Evolutionary conservation across 2,113 vertebrate species (phyloP).

Genomic region (Triplophysa tibetana): DNA sequence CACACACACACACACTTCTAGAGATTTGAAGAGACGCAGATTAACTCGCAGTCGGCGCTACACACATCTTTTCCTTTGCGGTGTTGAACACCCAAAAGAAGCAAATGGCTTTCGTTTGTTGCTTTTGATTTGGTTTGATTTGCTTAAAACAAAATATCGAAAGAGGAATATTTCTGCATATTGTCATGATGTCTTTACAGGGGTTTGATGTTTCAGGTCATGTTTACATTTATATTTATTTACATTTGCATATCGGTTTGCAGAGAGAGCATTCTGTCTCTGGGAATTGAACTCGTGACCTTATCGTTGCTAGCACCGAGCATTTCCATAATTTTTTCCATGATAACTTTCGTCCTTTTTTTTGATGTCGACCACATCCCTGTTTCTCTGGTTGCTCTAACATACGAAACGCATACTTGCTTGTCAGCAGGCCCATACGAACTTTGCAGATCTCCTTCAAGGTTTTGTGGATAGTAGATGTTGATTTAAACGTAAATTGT

Average conservation of each 20-base stretch:
- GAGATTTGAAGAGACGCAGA: slow-evolving; percentile 47
- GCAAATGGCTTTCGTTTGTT: slow-evolving; percentile 35
- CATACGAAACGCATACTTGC: neutral
- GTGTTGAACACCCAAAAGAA: slow-evolving; percentile 52
- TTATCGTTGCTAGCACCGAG: neutral
- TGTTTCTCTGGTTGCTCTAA: neutral
- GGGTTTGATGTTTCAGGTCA: neutral
- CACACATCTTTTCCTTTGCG: slow-evolving; percentile 60
- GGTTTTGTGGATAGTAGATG: neutral
- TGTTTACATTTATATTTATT: neutral
- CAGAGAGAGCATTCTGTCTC: neutral
- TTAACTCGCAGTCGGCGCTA: slow-evolving; percentile 41
- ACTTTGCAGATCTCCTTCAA: no score
- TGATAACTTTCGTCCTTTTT: no score
- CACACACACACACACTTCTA: slow-evolving; percentile 46
- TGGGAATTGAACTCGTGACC: neutral
- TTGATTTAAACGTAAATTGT: neutral
- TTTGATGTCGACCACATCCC: neutral
- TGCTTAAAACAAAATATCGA: neutral
- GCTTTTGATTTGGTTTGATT: neutral
- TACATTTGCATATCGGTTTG: neutral
- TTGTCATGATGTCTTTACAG: neutral
- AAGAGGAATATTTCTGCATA: neutral
- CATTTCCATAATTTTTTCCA: neutral
- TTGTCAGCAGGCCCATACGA: no score